A percentile compares a stretch with the other conserved stretches of the same genome.
Conservation (phyloP, 2,888 invertebrate genomes). For the Epicampocera succincta region DNA sequence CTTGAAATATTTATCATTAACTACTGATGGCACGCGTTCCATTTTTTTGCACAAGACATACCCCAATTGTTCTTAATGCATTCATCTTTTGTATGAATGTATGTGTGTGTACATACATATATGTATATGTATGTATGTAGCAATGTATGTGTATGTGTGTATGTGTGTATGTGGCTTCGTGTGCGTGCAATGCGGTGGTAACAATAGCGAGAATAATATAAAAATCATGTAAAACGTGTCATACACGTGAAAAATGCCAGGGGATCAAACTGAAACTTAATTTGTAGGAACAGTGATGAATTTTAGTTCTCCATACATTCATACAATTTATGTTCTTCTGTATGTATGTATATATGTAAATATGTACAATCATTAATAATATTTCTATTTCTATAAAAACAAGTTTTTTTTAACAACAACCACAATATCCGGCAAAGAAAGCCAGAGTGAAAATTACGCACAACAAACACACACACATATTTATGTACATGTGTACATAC, state of each 20-base stretch:
- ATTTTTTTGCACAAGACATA: constrained; percentile 64
- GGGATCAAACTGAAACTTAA: constrained; percentile 70
- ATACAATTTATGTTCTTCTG: too few species aligned
- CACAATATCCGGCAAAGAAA: neutral
- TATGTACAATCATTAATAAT: neutral
- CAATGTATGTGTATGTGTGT: too few species aligned
- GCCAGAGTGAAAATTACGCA: too few species aligned
- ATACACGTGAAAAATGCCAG: constrained; percentile 79
- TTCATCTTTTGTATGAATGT: neutral
- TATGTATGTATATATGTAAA: too few species aligned
- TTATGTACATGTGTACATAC: too few species aligned
- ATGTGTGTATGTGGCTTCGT: too few species aligned
- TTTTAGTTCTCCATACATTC: constrained; percentile 30
- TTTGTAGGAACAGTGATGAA: constrained; percentile 46
- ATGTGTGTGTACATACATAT: neutral
- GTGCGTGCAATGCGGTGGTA: too few species aligned
- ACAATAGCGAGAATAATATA: constrained; percentile 29
- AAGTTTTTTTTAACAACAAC: neutral
- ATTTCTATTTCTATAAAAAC: constrained; percentile 1
- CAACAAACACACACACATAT: too few species aligned
- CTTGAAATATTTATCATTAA: constrained; percentile 62
- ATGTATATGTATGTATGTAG: neutral
- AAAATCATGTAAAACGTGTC: constrained; percentile 75
- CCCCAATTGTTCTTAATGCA: constrained; percentile 37
- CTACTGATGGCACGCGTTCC: constrained; percentile 69